Conservation (phyloP, 2,113 vertebrate genomes). For the Plectropomus leopardus region DNA sequence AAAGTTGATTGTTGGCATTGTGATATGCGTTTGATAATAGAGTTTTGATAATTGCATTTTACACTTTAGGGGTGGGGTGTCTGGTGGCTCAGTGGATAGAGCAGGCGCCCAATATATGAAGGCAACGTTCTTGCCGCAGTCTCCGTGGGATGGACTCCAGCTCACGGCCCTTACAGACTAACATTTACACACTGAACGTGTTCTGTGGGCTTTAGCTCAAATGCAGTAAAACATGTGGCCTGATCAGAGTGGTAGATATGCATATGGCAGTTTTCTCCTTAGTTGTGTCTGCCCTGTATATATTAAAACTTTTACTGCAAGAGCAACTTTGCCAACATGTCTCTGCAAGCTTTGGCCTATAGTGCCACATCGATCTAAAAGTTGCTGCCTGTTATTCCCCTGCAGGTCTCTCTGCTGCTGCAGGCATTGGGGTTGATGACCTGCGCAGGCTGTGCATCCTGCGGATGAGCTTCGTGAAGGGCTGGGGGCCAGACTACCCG, state of each 20-base stretch:
- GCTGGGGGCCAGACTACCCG: conserved; percentile 98
- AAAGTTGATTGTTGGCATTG: too few species aligned
- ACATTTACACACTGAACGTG: background rate
- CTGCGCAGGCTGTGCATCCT: conserved; percentile 95
- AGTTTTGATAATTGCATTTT: too few species aligned
- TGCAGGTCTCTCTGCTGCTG: conserved; percentile 93
- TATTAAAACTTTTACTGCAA: conserved; percentile 24
- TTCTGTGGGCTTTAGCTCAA: background rate
- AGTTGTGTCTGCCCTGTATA: background rate
- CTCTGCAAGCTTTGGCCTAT: conserved; percentile 9
- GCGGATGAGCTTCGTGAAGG: conserved; percentile 98
- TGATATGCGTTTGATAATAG: too few species aligned
- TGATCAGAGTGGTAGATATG: conserved; percentile 1
- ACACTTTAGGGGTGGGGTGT: too few species aligned
- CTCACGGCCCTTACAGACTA: background rate
- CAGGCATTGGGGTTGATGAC: conserved; percentile 96
- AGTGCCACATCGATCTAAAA: conserved; percentile 32
- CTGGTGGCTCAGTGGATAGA: too few species aligned
- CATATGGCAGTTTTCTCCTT: background rate
- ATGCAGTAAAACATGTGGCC: background rate
- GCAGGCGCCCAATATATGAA: too few species aligned
- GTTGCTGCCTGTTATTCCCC: conserved; percentile 7
- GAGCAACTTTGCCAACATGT: conserved; percentile 1
- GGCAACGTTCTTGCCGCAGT: too few species aligned
- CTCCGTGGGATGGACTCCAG: too few species aligned